phyloP scores from a whole-genome alignment of 1,140 invertebrate species.

The Pinna nobilis region DNA sequence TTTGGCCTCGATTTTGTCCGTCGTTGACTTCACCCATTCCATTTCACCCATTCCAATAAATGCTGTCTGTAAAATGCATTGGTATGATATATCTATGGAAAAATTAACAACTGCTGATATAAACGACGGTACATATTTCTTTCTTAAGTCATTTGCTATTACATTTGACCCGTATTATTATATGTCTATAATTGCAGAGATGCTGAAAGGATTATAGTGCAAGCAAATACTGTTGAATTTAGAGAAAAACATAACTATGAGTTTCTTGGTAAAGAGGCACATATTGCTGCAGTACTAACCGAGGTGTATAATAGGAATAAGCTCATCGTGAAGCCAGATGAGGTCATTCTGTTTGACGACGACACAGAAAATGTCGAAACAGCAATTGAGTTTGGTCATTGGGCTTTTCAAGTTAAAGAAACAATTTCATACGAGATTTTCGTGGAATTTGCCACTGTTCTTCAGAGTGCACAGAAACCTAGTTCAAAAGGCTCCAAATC shows the following conservation, averaged over 20 bases:
- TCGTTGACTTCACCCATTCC: too few species aligned
- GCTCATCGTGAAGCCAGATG: conserved; percentile 57
- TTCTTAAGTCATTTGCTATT: too few species aligned
- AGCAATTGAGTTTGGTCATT: conserved; percentile 61
- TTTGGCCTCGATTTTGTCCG: too few species aligned
- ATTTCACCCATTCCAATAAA: too few species aligned
- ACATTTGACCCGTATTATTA: too few species aligned
- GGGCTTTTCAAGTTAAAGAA: conserved; percentile 57
- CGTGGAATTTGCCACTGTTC: too few species aligned
- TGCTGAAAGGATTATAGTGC: conserved; percentile 55
- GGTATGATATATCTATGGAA: too few species aligned
- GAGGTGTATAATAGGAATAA: conserved; percentile 58
- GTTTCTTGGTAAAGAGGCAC: conserved; percentile 65
- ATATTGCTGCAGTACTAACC: conserved; percentile 62
- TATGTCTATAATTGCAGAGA: conserved; percentile 45
- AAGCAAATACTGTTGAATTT: conserved; percentile 58
- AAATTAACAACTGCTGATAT: too few species aligned
- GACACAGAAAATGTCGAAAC: conserved; percentile 58
- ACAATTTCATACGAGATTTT: conserved; percentile 58
- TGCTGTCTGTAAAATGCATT: too few species aligned
- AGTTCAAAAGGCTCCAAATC: too few species aligned
- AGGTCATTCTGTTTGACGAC: conserved; percentile 68
- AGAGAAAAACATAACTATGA: conserved; percentile 52
- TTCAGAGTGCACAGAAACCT: too few species aligned
- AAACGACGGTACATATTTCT: too few species aligned